phyloP scores from a whole-genome alignment of 2,888 invertebrate species.

The Agrochola circellaris region DNA sequence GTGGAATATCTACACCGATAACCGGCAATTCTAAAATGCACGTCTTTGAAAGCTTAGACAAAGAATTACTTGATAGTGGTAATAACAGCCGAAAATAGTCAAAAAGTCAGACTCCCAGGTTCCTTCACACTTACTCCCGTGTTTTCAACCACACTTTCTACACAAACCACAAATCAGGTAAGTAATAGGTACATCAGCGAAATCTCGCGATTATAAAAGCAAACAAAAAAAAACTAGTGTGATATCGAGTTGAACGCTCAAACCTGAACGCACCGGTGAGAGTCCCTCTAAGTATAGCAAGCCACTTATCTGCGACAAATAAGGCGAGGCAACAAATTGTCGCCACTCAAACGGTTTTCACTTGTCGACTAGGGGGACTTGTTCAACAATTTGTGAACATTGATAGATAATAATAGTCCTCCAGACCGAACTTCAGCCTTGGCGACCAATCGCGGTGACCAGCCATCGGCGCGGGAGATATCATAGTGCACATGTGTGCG shows the following conservation, averaged over 20 bases:
- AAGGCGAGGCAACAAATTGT: constrained; percentile 71
- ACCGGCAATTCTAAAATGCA: not conserved
- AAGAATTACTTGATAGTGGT: not conserved
- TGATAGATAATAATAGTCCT: not conserved
- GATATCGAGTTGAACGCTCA: constrained; percentile 51
- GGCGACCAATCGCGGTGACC: too few species aligned
- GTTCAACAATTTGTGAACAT: constrained; percentile 25
- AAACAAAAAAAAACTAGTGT: constrained; percentile 66
- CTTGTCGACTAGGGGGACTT: constrained; percentile 38
- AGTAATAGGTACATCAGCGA: constrained; percentile 44
- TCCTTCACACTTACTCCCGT: not conserved
- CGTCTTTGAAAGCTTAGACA: not conserved
- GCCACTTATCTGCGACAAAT: constrained; percentile 67
- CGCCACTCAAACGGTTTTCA: constrained; percentile 68
- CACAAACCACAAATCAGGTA: constrained; percentile 9
- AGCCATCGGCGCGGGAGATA: too few species aligned
- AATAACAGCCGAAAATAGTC: not conserved
- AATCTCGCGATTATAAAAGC: constrained; percentile 55
- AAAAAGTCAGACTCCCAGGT: not conserved
- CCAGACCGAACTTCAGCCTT: not conserved
- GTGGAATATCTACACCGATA: too few species aligned
- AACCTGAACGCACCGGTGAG: constrained; percentile 63
- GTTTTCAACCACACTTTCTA: constrained; percentile 25
- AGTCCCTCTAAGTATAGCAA: constrained; percentile 67
- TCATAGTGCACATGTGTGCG: too few species aligned